phyloP scores from a whole-genome alignment of 2,113 vertebrate genomes.

The Gymnocephalus cernua region DNA sequence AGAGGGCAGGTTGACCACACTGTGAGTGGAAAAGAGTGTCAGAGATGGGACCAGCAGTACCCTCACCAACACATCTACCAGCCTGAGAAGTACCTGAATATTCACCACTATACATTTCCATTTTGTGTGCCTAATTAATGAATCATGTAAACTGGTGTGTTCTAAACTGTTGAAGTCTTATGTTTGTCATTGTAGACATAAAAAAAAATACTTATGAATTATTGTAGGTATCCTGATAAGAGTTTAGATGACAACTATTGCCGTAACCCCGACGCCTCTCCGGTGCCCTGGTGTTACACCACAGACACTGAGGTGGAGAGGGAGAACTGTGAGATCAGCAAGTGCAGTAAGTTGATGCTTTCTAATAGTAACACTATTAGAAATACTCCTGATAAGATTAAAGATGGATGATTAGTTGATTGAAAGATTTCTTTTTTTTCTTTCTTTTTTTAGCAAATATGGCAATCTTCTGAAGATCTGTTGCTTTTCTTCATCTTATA shows the following conservation, averaged over 20 bases:
- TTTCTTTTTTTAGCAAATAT: background rate
- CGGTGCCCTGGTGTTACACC: conserved; percentile 97
- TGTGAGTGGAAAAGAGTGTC: conserved; percentile 89
- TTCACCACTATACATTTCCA: background rate
- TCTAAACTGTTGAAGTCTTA: background rate
- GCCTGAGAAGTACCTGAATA: conserved; percentile 88
- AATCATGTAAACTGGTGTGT: background rate
- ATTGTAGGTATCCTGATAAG: conserved; percentile 93
- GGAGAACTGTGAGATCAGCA: conserved; percentile 89
- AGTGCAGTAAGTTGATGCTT: conserved; percentile 87
- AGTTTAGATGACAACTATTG: conserved; percentile 96
- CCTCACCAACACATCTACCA: conserved; percentile 94
- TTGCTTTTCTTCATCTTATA: no score
- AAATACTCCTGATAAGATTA: background rate
- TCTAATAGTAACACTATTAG: background rate
- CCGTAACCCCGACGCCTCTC: conserved; percentile 94
- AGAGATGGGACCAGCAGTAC: conserved; percentile 96
- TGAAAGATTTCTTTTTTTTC: background rate
- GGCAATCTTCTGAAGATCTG: background rate
- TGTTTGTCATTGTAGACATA: background rate
- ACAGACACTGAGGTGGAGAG: conserved; percentile 85
- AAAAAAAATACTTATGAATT: background rate
- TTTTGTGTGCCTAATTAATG: background rate
- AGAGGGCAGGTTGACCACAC: conserved; percentile 91
- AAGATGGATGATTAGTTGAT: background rate